Percentiles rank a stretch among this genome's conserved stretches.
Conservation (phyloP, 2,797 vertebrate genomes). For the Champsocephalus gunnari region DNA sequence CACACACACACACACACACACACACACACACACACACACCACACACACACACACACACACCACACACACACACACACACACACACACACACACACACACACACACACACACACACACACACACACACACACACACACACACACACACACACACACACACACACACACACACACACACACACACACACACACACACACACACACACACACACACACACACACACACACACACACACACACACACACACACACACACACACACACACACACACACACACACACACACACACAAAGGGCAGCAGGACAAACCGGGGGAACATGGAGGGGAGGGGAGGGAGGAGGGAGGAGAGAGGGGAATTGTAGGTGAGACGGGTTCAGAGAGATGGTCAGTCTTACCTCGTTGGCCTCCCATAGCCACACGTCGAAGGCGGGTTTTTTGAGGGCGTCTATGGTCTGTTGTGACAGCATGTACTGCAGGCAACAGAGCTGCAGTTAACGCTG, state of each 20-base stretch:
- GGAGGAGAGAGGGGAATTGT: constrained; percentile 16
- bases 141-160: too few species aligned
- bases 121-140: constrained; percentile 16
- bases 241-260: too few species aligned
- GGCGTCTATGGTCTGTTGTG: constrained; percentile 89
- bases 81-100: too few species aligned
- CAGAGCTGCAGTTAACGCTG: constrained; percentile 67
- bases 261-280: too few species aligned
- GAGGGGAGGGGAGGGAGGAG: constrained; percentile 2
- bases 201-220: constrained; percentile 37
- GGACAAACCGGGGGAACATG: constrained; percentile 21
- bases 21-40: neutral
- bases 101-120: constrained; percentile 13
- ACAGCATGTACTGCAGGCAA: constrained; percentile 89
- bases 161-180: too few species aligned
- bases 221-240: too few species aligned
- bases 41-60: too few species aligned
- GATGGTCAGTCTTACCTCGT: constrained; percentile 85
- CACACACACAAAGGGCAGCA: constrained; percentile 1
- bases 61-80: too few species aligned
- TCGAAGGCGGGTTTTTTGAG: constrained; percentile 91
- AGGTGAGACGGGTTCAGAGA: constrained; percentile 40
- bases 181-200: too few species aligned
- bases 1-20: constrained; percentile 47
- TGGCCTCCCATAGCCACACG: constrained; percentile 93